Base-by-base conservation (phyloP, 2,888 invertebrate species). In the Clivina fossor region DNA sequence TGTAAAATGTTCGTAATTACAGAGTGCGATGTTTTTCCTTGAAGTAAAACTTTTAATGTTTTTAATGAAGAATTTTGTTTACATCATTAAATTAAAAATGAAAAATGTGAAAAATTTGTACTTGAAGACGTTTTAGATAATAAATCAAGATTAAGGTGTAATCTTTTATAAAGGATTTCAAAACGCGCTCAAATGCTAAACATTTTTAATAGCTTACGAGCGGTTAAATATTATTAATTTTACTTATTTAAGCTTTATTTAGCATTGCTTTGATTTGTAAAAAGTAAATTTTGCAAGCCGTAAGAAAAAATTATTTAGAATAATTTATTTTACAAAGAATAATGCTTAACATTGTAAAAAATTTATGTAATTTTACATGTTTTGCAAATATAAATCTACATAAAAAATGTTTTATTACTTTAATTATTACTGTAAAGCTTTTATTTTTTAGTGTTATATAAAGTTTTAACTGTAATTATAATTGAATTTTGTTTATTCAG, bases 11-110 rank as follows among this genome's bases (percentile, higher is more conserved):
- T 15, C 41, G 50, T 50, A 50, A 50, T 50, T 38, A 50, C 4
- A 50, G 30, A 18, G 16, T 19, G 38, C 32, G 22, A 35, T 32
- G 40, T 40, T 50, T 50, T 41, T 40, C 26, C 11, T 33, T 30
- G 13, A 22, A 24, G 11, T 37, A 43, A 41, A 43, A 43, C 32
- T 41, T 43, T 51, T 51, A 22, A 24, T 30, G 33, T 35, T 35
- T 41, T 53, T 53, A 53, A 53, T 53, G 53, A 53, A 44, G 44
- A 37, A 43, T 53, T 53, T 44, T 53, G 53, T 53, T 53, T 53
- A 53, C 53, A 53, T 53, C 53, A 44, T 53, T 53, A 53, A 44
- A 53, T 53, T 44, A 53, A 44, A 41, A 40, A 41, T 41, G 50
- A 40, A 50, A 50, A 41, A 50, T 50, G 40, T 33, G 5, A 22